phyloP scores from a whole-genome alignment of 2,113 vertebrate genomes.

The Cebus imitator region DNA sequence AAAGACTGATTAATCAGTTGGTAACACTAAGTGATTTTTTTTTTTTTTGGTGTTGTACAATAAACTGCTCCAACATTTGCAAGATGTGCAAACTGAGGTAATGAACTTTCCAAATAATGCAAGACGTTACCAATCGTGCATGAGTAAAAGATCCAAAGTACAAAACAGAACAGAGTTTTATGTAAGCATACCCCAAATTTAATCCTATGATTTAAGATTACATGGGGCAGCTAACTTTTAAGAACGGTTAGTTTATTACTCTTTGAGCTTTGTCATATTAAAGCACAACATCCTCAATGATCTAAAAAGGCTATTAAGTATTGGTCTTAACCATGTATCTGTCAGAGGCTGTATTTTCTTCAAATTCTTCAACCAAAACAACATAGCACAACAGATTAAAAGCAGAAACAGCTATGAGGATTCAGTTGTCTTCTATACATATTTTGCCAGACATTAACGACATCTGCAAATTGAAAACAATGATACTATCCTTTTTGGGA shows the following conservation, averaged over 20 bases:
- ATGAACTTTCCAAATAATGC: not conserved
- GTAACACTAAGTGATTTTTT: not conserved
- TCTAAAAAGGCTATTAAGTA: constrained; percentile 2
- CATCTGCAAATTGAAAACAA: not conserved
- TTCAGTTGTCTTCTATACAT: not conserved
- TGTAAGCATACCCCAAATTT: not conserved
- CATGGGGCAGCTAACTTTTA: not conserved
- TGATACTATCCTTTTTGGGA: not conserved
- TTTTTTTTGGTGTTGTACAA: not conserved
- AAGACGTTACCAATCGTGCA: not conserved
- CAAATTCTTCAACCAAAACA: not conserved
- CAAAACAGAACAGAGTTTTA: not conserved
- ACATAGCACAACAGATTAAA: not conserved
- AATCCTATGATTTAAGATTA: not conserved
- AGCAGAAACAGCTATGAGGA: not conserved
- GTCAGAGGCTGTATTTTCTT: not conserved
- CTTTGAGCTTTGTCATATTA: not conserved
- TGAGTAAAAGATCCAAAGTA: not conserved
- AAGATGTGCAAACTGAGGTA: not conserved
- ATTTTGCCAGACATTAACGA: not conserved
- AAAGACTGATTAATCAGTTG: not conserved
- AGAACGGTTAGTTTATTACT: not conserved
- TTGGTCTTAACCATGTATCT: not conserved
- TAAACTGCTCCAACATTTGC: not conserved
- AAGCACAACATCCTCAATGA: not conserved